Base-by-base conservation (phyloP, 2,797 vertebrate genomes). In the Mastacembelus armatus region DNA sequence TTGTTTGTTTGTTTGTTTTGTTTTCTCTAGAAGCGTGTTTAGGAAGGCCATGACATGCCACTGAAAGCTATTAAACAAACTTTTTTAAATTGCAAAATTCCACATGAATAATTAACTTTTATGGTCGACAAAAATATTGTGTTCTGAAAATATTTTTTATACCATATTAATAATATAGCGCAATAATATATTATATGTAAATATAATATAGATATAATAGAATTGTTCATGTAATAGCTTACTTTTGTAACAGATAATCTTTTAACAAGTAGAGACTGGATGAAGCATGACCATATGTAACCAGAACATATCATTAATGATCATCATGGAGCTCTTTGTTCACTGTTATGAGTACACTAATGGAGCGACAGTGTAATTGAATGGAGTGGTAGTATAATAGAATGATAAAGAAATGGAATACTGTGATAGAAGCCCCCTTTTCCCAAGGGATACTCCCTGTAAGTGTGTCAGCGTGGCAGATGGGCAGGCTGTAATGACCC, bases 401-500 rank as follows among this genome's bases (percentile, higher is more conserved):
- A 91, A 89, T 84, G 89, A 90, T 92, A 87, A 92, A 89, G 89
- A 90, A 88, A 92, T 89, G 84, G 78, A 89, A 84, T 57, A 81
- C 79, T 77, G 74, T 77, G 61, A 83, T 72, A 78, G 79, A 56
- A 70, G 67, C 61, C 74, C 72, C 77, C 36, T 61, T 71, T 79
- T 83, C 89, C 90, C 88, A 52, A 45, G 81, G 88, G 88, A 88
- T 65, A 43, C 80, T 84, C 72, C 81, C 80, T n/a, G 80, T 87
- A 93, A 92, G 92, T 93, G 88, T 94, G 92, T 94, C 93, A 92
- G 79, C 63, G 66, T 89, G 90, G 91, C 91, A 93, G 92, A 93
- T 92, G 91, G 90, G 90, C 77, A 83, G 88, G 85, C 82, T 77
- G 78, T 72, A 80, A 74, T 81, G 55, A 66, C 66, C 56, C 77